Evolutionary conservation across 2,888 invertebrate genomes (phyloP), one percentile per base, ranked within the genome.

Genomic region (Ophioninae sp.): DNA sequence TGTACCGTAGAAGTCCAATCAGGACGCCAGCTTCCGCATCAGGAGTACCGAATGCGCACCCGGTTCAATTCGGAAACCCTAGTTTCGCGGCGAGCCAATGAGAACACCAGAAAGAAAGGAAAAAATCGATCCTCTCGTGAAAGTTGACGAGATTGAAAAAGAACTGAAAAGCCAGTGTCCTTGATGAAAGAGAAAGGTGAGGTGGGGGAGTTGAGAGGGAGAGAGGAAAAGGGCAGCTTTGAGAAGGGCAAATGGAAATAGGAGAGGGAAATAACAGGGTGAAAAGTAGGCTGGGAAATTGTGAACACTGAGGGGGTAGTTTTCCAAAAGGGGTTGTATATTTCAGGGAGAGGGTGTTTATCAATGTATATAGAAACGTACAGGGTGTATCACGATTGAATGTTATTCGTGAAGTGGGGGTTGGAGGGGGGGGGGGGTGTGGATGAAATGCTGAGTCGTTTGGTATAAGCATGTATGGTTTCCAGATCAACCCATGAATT

Each of bases 271-370:
- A 74, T 77, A 74, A 79, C 79, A 72, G 65, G 75, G 84, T 84
- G 81, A 79, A 84, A 84, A 79, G 84, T 84, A 84, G 78, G 74
- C 79, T 78, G 74, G 74, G 74, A 79, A 79, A 81, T 84, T 80
- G 78, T 77, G 57, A 75, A 81, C 50, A 21, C 57, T 64, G 70
- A 77, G 74, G 79, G 84, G 81, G 81, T 84, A 76, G 78, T 84
- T 81, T 83, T 84, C 67, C 81, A 78, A 84, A 81, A 68, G 75
- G 75, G 83, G 30, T 30, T 30, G 30, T 30, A 30, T 3, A 70
- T 69, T 78, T 56, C 59, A 73, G 65, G 50, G 30, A 70, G 39
- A n/a, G 56, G 61, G 59, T 67, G 57, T 57, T 41, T 72, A 59
- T 62, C n/a, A 44, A 56, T 41, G 37, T 64, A 73, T 59, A 20